Conservation (phyloP, 2,888 invertebrate genomes). For the Brachyopa scutellaris region DNA sequence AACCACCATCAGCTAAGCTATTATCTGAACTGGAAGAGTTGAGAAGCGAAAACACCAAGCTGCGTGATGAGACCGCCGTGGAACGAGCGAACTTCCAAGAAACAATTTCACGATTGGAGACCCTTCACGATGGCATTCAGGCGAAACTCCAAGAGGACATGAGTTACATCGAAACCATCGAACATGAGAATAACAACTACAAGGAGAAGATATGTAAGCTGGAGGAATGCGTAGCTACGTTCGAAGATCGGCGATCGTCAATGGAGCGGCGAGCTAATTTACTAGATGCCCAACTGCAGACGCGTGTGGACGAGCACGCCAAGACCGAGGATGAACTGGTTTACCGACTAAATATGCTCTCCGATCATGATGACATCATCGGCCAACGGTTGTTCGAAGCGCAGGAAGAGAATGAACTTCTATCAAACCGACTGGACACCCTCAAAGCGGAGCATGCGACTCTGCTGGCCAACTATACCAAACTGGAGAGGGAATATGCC, state of each 20-base stretch:
- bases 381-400: slow-evolving; percentile 84
- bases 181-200: slow-evolving; percentile 86
- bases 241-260: slow-evolving; percentile 85
- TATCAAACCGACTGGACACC: slow-evolving; percentile 81
- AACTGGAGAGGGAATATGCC: slow-evolving; percentile 82
- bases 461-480: slow-evolving; percentile 80
- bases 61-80: slow-evolving; percentile 73
- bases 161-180: slow-evolving; percentile 88
- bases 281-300: slow-evolving; percentile 84
- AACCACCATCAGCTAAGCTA: slow-evolving; percentile 19
- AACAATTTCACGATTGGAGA: slow-evolving; percentile 78
- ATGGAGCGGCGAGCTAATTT: slow-evolving; percentile 85
- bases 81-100: slow-evolving; percentile 78
- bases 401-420: slow-evolving; percentile 83
- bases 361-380: slow-evolving; percentile 85
- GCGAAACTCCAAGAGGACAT: slow-evolving; percentile 90
- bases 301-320: slow-evolving; percentile 85
- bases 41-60: slow-evolving; percentile 73
- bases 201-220: slow-evolving; percentile 86
- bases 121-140: slow-evolving; percentile 81
- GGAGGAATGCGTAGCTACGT: slow-evolving; percentile 85
- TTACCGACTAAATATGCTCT: slow-evolving; percentile 85
- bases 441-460: slow-evolving; percentile 82
- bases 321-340: slow-evolving; percentile 86
- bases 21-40: slow-evolving; percentile 71